Evolutionary conservation across 2,113 vertebrate species (phyloP).

Genomic region (Cinclus mexicanus): DNA sequence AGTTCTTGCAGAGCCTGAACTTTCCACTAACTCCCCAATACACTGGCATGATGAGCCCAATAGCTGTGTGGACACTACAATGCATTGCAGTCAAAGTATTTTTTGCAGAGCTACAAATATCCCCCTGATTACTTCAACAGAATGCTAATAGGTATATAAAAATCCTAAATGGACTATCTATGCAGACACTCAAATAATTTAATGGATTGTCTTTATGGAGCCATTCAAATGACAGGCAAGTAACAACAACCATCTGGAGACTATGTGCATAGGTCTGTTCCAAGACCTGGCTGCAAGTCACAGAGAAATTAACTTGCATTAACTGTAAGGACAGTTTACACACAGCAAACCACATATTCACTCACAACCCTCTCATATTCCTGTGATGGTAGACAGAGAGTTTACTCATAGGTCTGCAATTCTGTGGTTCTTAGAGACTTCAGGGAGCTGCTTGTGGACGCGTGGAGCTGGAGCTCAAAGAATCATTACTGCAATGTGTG

Average conservation of each 20-base stretch:
- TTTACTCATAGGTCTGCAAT: neutral
- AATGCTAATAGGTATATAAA: neutral
- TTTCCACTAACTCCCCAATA: neutral
- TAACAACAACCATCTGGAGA: constrained; percentile 11
- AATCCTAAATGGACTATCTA: neutral
- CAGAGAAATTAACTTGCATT: neutral
- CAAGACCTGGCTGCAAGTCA: neutral
- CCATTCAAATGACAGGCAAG: neutral
- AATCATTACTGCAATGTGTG: neutral
- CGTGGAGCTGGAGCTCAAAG: neutral
- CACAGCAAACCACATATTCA: neutral
- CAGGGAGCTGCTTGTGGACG: neutral
- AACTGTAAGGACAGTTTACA: neutral
- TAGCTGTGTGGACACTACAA: neutral
- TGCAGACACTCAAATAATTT: neutral
- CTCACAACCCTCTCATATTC: neutral
- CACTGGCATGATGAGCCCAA: neutral
- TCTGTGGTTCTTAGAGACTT: neutral
- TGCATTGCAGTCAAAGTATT: neutral
- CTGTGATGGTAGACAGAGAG: neutral
- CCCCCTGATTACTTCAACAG: neutral
- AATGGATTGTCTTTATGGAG: neutral
- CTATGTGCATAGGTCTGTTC: neutral
- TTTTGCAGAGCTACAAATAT: neutral
- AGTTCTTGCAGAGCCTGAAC: neutral